These are phyloP conservation scores for Trachemys scripta DNA, from an alignment of 2,113 vertebrate genomes.

Conservation along the genomic window DNA sequence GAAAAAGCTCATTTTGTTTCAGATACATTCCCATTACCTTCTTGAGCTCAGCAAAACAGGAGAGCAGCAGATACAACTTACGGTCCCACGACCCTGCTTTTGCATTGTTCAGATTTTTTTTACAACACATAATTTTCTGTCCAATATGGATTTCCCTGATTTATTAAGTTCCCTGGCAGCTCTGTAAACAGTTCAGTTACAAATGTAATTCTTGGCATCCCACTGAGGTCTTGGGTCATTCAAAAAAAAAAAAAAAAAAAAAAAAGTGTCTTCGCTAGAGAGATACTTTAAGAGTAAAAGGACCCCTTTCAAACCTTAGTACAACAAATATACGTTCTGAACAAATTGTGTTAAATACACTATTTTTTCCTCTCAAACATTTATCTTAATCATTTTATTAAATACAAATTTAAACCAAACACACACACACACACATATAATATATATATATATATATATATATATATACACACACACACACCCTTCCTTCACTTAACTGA, in stretches of 20 bases:
- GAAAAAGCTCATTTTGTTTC: slow-evolving; percentile 81
- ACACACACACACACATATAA: no score
- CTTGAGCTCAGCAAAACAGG: slow-evolving; percentile 35
- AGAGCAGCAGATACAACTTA: slow-evolving; percentile 41
- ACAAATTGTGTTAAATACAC: slow-evolving; percentile 3
- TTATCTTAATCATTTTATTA: not conserved
- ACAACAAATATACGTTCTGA: slow-evolving; percentile 2
- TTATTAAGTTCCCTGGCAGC: slow-evolving; percentile 62
- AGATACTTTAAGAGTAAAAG: slow-evolving; percentile 16
- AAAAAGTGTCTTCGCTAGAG: not conserved
- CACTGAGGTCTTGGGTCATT: slow-evolving; percentile 29
- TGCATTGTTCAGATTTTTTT: slow-evolving; percentile 76
- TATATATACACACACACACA: no score
- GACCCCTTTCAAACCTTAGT: slow-evolving; percentile 7
- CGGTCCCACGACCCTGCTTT: slow-evolving; percentile 55
- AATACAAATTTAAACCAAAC: not conserved
- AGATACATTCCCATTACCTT: slow-evolving; percentile 80
- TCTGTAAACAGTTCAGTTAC: slow-evolving; percentile 67
- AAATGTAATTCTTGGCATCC: slow-evolving; percentile 64
- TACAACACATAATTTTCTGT: slow-evolving; percentile 46
- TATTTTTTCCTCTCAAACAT: not conserved
- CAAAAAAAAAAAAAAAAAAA: not conserved
- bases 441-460: no score
- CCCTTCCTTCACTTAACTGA: not conserved
- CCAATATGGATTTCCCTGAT: slow-evolving; percentile 53